Conservation (phyloP, 2,888 invertebrate genomes). For the Drosophila kanekoi region DNA sequence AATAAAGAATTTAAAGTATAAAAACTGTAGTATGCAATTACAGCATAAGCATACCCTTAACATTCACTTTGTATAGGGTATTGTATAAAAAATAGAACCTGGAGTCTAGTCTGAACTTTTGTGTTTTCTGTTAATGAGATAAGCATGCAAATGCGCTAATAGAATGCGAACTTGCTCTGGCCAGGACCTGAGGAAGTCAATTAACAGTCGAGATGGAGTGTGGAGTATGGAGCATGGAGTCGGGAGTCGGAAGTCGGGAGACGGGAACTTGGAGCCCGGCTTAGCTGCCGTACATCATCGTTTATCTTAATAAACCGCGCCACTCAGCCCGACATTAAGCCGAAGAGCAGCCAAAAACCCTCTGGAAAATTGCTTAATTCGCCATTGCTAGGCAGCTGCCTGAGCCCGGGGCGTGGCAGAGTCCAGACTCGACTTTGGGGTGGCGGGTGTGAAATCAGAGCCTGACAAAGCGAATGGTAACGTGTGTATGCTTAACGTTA, state of each 20-base stretch:
- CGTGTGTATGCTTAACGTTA: slow-evolving; percentile 55
- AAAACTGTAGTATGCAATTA: too few species aligned
- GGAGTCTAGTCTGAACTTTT: slow-evolving; percentile 50
- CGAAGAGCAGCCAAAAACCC: slow-evolving; percentile 71
- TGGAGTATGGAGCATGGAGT: slow-evolving; percentile 2
- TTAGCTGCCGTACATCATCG: slow-evolving; percentile 76
- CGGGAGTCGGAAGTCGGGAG: not conserved
- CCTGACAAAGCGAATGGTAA: slow-evolving; percentile 53
- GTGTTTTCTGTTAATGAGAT: slow-evolving; percentile 75
- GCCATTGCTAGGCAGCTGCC: slow-evolving; percentile 62
- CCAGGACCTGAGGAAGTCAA: slow-evolving; percentile 59
- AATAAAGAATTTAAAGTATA: not conserved
- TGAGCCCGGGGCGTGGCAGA: not conserved
- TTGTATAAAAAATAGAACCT: slow-evolving; percentile 14
- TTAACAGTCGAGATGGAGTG: slow-evolving; percentile 42
- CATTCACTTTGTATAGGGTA: not conserved
- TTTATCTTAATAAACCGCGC: slow-evolving; percentile 80
- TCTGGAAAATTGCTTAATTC: slow-evolving; percentile 77
- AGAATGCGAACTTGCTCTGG: slow-evolving; percentile 57
- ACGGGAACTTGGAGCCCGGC: slow-evolving; percentile 19
- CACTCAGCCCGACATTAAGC: slow-evolving; percentile 78
- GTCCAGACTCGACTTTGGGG: not conserved
- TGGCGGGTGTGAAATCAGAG: slow-evolving; percentile 55
- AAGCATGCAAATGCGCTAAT: slow-evolving; percentile 77
- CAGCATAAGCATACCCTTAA: not conserved